These are phyloP conservation scores for Coendou prehensilis DNA, from an alignment of 2,797 vertebrate species.

Conservation along the genomic window DNA sequence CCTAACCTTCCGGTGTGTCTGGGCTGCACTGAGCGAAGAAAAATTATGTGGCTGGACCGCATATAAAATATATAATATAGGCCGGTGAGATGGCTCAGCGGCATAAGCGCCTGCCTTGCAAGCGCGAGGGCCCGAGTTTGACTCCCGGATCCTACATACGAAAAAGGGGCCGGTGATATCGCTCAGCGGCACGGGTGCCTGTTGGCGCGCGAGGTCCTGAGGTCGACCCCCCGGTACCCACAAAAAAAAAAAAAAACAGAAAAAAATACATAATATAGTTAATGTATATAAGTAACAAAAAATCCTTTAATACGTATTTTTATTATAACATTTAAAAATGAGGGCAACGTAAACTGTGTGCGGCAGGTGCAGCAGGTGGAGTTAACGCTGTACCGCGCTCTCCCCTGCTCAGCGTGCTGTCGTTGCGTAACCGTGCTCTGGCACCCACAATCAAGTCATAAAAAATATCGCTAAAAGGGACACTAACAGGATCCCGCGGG, in stretches of 20 bases:
- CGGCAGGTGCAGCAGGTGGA: neutral
- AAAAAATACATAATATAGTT: neutral
- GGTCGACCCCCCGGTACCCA: too few species aligned
- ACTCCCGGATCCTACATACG: too few species aligned
- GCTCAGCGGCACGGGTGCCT: too few species aligned
- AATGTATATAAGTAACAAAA: neutral
- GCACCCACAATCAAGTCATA: neutral
- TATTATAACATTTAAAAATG: neutral
- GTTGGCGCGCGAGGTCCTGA: too few species aligned
- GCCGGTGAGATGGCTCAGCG: too few species aligned
- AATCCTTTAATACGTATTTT: neutral
- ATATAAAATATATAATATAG: neutral
- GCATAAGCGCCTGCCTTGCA: too few species aligned
- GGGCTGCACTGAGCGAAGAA: neutral
- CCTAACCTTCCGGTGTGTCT: neutral
- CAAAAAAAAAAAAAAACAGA: too few species aligned
- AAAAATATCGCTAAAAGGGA: neutral
- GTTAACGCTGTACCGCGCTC: accelerated
- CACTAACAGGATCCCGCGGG: neutral
- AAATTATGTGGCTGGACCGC: neutral
- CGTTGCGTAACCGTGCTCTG: neutral
- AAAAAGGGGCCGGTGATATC: too few species aligned
- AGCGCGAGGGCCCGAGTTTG: too few species aligned
- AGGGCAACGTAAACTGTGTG: neutral
- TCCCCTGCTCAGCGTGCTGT: neutral